Conservation (phyloP, 2,113 vertebrate genomes). For the Cyprinus carpio region DNA sequence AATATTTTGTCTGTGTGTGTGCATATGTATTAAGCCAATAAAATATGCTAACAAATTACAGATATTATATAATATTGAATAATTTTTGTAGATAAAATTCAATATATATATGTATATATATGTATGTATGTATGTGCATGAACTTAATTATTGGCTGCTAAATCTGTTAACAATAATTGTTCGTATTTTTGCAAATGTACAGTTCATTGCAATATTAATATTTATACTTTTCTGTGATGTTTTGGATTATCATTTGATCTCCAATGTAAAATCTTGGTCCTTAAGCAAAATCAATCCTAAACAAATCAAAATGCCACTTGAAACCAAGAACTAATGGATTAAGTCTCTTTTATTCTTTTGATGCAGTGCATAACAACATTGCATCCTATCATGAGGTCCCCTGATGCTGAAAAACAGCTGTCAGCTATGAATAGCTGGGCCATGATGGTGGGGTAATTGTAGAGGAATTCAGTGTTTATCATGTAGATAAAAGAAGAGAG, state of each 20-base stretch:
- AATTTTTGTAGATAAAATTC: too few relatives aligned
- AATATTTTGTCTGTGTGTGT: too few relatives aligned
- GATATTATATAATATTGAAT: too few relatives aligned
- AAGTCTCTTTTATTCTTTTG: constrained; percentile 11
- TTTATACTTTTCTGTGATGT: background rate
- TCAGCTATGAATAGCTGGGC: constrained; percentile 57
- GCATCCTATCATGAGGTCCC: constrained; percentile 47
- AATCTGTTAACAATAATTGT: too few relatives aligned
- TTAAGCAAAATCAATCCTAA: constrained; percentile 7
- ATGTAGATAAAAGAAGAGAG: constrained; percentile 61
- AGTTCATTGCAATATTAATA: too few relatives aligned
- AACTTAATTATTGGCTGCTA: too few relatives aligned
- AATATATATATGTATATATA: too few relatives aligned
- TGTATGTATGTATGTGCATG: too few relatives aligned
- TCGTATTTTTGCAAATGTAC: too few relatives aligned
- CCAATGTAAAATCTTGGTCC: background rate
- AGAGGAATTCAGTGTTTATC: constrained; percentile 61
- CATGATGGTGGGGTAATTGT: constrained; percentile 52
- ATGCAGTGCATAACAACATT: constrained; percentile 38
- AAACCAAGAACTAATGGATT: constrained; percentile 23
- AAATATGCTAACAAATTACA: too few relatives aligned
- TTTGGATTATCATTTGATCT: background rate
- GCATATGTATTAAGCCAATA: too few relatives aligned
- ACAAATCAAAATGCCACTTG: constrained; percentile 16
- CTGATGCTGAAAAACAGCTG: constrained; percentile 63